These are phyloP conservation scores for Callaeas wilsoni DNA, from an alignment of 2,113 vertebrate genomes.

Conservation along the genomic window DNA sequence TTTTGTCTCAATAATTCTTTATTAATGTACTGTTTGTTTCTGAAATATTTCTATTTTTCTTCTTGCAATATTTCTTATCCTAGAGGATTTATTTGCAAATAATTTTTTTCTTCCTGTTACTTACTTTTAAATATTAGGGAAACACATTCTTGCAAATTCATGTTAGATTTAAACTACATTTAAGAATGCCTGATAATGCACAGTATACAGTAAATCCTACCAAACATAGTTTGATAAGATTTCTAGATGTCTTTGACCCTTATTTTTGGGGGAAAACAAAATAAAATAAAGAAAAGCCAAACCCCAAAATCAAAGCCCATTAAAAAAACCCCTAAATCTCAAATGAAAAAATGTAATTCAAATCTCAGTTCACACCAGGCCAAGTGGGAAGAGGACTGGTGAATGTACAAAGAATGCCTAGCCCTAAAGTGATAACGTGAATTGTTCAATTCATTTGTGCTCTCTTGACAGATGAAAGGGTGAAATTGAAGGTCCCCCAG, in stretches of 20 bases:
- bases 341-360: not conserved
- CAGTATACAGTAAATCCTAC: not conserved
- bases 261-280: not conserved
- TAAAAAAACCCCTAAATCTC: fast-evolving
- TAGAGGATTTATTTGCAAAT: not conserved
- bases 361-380: not conserved
- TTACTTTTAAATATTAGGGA: not conserved
- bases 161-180: not conserved
- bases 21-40: not conserved
- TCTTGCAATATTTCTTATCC: not conserved
- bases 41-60: not conserved
- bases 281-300: not conserved
- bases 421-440: not conserved
- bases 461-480: not conserved
- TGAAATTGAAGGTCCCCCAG: not conserved
- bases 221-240: not conserved
- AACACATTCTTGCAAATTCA: not conserved
- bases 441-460: not conserved
- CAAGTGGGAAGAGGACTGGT: not conserved
- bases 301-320: not conserved
- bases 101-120: not conserved
- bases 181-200: not conserved
- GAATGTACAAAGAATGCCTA: not conserved
- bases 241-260: not conserved
- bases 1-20: not conserved